These are phyloP conservation scores for Melanerpes formicivorus DNA, from an alignment of 2,113 vertebrate species.

Conservation along the genomic window DNA sequence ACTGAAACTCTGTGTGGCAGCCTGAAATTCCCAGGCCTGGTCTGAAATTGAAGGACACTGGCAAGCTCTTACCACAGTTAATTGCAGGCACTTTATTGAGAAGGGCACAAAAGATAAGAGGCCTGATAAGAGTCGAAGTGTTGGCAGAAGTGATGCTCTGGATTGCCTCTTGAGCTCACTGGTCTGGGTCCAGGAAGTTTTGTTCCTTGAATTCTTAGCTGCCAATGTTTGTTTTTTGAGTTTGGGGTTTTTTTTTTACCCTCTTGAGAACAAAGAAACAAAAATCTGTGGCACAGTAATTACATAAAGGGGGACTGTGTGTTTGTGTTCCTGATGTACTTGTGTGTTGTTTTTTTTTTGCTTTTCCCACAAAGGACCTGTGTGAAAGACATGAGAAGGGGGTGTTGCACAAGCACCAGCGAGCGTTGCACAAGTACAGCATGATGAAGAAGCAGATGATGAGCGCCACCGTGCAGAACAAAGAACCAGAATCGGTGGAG, in stretches of 20 bases:
- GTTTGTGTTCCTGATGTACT: background rate
- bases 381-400: slow-evolving; percentile 97
- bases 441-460: slow-evolving; percentile 95
- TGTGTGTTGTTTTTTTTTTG: background rate
- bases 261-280: background rate
- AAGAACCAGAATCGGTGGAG: slow-evolving; percentile 88
- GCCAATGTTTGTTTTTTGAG: background rate
- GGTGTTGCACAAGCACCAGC: slow-evolving; percentile 92
- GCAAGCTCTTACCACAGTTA: background rate
- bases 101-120: background rate
- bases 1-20: background rate
- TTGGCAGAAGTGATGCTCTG: background rate
- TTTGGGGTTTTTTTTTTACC: background rate
- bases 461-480: slow-evolving; percentile 86
- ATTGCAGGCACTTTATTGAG: background rate
- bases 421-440: slow-evolving; percentile 92
- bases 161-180: background rate
- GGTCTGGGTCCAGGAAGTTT: background rate
- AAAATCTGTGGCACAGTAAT: background rate
- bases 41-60: background rate
- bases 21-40: background rate
- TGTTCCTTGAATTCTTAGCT: background rate
- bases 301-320: accelerated
- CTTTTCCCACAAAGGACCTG: slow-evolving; percentile 81
- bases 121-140: background rate